Percentiles rank a stretch among this genome's conserved stretches.
Conservation (phyloP, 1,140 invertebrate species). For the Drosophila ogumai region DNA sequence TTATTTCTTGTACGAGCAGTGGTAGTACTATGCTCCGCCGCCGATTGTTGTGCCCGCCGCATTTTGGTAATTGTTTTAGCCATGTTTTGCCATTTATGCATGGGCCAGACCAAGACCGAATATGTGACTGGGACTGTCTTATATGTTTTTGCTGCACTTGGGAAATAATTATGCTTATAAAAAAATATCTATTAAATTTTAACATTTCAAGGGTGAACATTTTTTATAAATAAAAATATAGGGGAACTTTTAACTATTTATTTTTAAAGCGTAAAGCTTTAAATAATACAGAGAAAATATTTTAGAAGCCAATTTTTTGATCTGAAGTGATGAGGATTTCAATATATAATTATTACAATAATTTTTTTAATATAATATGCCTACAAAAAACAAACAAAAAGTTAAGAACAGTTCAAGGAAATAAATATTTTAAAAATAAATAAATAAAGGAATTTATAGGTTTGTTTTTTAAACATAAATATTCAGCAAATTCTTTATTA, state of each 20-base stretch:
- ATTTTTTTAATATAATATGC: background rate
- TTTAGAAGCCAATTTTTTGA: too few relatives aligned
- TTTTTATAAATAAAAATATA: background rate
- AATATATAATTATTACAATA: background rate
- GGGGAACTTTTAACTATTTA: background rate
- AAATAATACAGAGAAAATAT: background rate
- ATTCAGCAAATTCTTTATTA: too few relatives aligned
- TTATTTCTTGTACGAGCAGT: slow-evolving; percentile 67
- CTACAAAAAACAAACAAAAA: too few relatives aligned
- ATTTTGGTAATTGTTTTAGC: slow-evolving; percentile 81
- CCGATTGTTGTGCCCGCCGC: slow-evolving; percentile 36
- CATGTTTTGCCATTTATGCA: slow-evolving; percentile 73
- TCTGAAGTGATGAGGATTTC: background rate
- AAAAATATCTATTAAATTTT: too few relatives aligned
- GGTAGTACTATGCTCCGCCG: slow-evolving; percentile 30
- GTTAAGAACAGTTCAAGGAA: too few relatives aligned
- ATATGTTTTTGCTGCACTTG: slow-evolving; percentile 28
- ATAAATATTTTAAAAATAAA: too few relatives aligned
- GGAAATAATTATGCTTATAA: background rate
- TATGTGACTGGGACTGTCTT: slow-evolving; percentile 46
- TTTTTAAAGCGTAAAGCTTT: background rate
- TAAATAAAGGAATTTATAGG: too few relatives aligned
- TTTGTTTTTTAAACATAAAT: too few relatives aligned
- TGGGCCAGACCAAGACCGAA: slow-evolving; percentile 56
- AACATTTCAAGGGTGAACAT: background rate